Evolutionary conservation across 2,888 invertebrate genomes (phyloP).

Genomic region (Aphidoletes aphidimyza): DNA sequence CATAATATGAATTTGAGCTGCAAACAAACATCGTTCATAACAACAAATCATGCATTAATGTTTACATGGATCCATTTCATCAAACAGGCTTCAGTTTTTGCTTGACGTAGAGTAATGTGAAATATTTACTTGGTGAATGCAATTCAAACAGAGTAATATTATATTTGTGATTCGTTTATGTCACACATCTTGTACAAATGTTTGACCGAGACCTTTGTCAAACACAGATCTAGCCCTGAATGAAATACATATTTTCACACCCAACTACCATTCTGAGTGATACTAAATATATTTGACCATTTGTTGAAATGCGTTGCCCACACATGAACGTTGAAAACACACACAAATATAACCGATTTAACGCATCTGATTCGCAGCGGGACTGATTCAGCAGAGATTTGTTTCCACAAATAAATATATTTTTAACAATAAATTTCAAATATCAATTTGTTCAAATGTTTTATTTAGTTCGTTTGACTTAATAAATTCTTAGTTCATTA

Average conservation of each 20-base stretch:
- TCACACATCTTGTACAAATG: neutral
- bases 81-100: neutral
- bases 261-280: neutral
- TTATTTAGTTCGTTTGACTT: too few species aligned
- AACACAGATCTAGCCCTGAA: neutral
- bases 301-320: neutral
- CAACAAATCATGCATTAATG: neutral
- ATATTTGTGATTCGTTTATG: neutral
- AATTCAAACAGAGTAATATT: neutral
- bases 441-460: too few species aligned
- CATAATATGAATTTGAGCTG: neutral
- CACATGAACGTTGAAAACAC: neutral
- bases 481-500: too few species aligned
- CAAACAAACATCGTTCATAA: neutral
- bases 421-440: too few species aligned
- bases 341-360: neutral
- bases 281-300: too few species aligned
- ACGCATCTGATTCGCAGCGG: too few species aligned
- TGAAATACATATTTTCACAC: conserved; percentile 3
- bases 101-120: too few species aligned
- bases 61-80: conserved; percentile 17
- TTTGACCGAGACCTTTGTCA: conserved; percentile 35
- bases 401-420: too few species aligned
- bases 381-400: too few species aligned
- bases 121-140: conserved; percentile 6